Conservation (phyloP, 2,113 vertebrate genomes). For the Halcyon malimbica region DNA sequence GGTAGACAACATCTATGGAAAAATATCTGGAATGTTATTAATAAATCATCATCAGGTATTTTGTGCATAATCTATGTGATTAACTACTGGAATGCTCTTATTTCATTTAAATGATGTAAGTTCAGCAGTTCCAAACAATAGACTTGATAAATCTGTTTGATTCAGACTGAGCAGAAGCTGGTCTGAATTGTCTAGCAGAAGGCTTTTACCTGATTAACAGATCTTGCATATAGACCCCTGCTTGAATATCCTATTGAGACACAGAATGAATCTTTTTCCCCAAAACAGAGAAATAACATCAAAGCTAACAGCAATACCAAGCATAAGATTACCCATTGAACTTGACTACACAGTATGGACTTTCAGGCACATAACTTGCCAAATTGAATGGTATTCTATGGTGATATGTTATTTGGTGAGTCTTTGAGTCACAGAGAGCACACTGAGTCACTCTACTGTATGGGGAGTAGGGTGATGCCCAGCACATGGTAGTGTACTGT, state of each 20-base stretch:
- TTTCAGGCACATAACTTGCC: neutral
- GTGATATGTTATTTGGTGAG: neutral
- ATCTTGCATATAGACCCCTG: neutral
- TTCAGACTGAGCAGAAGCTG: neutral
- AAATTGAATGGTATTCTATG: neutral
- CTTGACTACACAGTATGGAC: neutral
- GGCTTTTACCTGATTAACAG: neutral
- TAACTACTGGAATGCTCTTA: neutral
- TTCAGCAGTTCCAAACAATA: neutral
- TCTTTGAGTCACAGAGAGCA: neutral
- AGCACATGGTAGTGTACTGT: rapidly evolving
- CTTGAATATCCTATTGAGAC: neutral
- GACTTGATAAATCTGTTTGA: neutral
- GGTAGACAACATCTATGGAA: neutral
- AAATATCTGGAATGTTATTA: neutral
- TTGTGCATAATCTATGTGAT: neutral
- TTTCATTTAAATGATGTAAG: neutral
- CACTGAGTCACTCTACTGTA: neutral
- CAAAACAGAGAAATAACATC: neutral
- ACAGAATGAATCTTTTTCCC: neutral
- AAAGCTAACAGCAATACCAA: neutral
- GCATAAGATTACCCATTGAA: neutral
- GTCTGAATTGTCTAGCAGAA: neutral
- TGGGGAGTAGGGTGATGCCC: neutral
- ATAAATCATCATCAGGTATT: neutral